A percentile compares a stretch with the other conserved stretches of the same genome.
These are phyloP conservation scores for Pseudanteris insignis DNA, from an alignment of 2,888 invertebrate species.

Conservation along the genomic window DNA sequence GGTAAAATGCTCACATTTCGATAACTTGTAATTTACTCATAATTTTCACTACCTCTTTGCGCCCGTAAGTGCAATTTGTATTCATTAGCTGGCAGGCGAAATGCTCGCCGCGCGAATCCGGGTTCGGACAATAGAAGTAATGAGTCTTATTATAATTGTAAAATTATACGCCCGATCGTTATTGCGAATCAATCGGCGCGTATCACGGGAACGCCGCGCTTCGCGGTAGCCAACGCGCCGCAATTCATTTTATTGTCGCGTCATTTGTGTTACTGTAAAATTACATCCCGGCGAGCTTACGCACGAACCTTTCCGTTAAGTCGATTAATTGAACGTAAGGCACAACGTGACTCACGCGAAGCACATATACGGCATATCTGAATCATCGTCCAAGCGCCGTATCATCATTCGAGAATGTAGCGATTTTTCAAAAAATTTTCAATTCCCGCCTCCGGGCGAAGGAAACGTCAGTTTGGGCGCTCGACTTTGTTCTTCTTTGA, in stretches of 20 bases:
- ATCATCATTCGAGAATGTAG: conserved; percentile 32
- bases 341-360: conserved; percentile 17
- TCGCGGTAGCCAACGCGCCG: background rate
- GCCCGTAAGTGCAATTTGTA: conserved; percentile 6
- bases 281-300: conserved; percentile 13
- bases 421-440: conserved; percentile 5
- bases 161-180: conserved; percentile 10
- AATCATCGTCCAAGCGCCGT: conserved; percentile 23
- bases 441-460: too few relatives aligned
- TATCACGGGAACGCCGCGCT: background rate
- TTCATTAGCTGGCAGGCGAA: conserved; percentile 19
- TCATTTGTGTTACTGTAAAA: background rate
- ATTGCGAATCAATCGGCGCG: conserved; percentile 6
- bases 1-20: conserved; percentile 5
- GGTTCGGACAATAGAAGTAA: conserved; percentile 11
- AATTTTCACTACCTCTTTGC: background rate
- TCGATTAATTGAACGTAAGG: conserved; percentile 5
- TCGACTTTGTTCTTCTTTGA: background rate
- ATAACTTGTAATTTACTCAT: conserved; percentile 9
- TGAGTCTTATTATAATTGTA: conserved; percentile 26
- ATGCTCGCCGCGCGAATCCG: conserved; percentile 19
- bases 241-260: background rate
- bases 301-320: conserved; percentile 25
- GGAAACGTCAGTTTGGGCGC: too few relatives aligned
- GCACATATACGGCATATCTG: conserved; percentile 16